phyloP scores from a whole-genome alignment of 23 tunicate species.

The Oikopleura dioica region DNA sequence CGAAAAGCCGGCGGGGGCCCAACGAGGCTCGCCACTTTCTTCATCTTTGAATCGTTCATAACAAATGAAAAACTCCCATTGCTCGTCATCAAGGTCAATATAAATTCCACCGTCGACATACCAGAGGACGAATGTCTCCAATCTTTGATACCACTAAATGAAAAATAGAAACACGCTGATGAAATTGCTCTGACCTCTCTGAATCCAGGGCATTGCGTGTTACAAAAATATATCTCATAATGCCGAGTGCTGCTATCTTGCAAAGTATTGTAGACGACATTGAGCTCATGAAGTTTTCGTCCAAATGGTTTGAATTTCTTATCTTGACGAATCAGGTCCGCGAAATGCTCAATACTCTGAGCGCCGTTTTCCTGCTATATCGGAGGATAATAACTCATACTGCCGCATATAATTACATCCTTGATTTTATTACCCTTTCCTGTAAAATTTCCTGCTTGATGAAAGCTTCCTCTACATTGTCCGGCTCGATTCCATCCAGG shows the following conservation, averaged over 20 bases:
- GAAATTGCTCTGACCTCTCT: constrained; percentile 48
- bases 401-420: too few species aligned
- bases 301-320: constrained; percentile 37
- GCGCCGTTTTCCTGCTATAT: constrained; percentile 6
- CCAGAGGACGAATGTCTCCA: constrained; percentile 80
- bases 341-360: constrained; percentile 40
- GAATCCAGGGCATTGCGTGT: constrained; percentile 15
- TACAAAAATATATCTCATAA: not conserved
- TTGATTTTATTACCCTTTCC: too few species aligned
- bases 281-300: constrained; percentile 20
- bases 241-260: constrained; percentile 17
- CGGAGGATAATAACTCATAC: too few species aligned
- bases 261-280: too few species aligned
- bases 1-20: constrained; percentile 58
- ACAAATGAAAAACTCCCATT: constrained; percentile 78
- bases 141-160: constrained; percentile 17
- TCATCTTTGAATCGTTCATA: constrained; percentile 20
- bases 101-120: constrained; percentile 78
- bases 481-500: constrained; percentile 29
- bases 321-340: constrained; percentile 20
- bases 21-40: constrained; percentile 16
- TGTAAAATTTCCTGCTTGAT: constrained; percentile 1
- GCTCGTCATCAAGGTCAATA: constrained; percentile 90
- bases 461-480: not conserved
- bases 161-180: too few species aligned